phyloP scores from a whole-genome alignment of 1,140 invertebrate genomes.

The Lasioglossum albipes region DNA sequence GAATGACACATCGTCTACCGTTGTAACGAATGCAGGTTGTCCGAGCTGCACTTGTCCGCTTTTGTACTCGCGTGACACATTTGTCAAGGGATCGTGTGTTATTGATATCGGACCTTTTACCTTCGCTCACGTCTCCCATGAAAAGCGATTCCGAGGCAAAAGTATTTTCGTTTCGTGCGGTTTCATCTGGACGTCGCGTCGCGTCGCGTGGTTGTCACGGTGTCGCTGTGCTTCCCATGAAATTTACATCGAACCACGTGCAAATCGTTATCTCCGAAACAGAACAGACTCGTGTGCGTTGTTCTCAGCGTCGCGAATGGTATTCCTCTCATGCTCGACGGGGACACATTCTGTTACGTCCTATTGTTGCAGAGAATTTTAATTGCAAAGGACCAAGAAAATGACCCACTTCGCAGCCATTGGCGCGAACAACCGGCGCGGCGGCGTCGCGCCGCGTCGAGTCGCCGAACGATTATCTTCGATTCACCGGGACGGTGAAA shows the following conservation, averaged over 20 bases:
- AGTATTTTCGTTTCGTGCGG: not conserved
- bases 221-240: not conserved
- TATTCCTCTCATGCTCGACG: not conserved
- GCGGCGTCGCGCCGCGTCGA: too few species aligned
- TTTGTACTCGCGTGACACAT: not conserved
- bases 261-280: not conserved
- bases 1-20: slow-evolving; percentile 42
- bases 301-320: not conserved
- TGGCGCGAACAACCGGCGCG: not conserved
- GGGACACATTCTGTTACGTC: slow-evolving; percentile 12
- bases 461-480: not conserved
- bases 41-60: not conserved
- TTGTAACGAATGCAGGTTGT: slow-evolving; percentile 39
- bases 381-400: not conserved
- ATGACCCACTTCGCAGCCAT: not conserved
- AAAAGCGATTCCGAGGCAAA: too few species aligned
- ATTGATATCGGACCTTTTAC: not conserved
- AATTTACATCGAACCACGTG: not conserved
- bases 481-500: not conserved
- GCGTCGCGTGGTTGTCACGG: too few species aligned
- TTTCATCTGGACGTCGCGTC: too few species aligned
- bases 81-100: not conserved
- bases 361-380: slow-evolving; percentile 12
- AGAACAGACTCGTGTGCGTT: not conserved
- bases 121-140: not conserved